Evolutionary conservation across 1,140 invertebrate species (phyloP).

Genomic region (Cataglyphis hispanica): DNA sequence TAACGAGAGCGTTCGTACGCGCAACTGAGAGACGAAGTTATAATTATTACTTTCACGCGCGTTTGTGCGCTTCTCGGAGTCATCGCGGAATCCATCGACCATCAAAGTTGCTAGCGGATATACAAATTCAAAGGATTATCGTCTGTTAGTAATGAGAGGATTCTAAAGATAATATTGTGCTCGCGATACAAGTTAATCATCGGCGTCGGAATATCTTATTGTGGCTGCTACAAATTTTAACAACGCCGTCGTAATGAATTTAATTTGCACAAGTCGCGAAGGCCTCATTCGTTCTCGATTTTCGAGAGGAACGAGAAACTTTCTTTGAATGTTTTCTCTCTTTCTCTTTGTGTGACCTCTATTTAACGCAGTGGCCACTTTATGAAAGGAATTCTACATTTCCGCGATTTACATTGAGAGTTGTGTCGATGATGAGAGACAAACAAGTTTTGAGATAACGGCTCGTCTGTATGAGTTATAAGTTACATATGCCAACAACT

Average conservation of each 20-base stretch:
- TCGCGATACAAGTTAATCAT: slow-evolving; percentile 46
- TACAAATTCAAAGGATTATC: slow-evolving; percentile 59
- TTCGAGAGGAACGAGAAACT: slow-evolving; percentile 51
- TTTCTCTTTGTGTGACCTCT: slow-evolving; percentile 57
- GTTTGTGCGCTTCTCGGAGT: not conserved
- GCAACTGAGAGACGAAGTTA: slow-evolving; percentile 32
- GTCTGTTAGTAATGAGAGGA: slow-evolving; percentile 42
- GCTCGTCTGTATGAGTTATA: slow-evolving; percentile 21
- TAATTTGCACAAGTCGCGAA: slow-evolving; percentile 67
- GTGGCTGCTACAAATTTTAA: slow-evolving; percentile 66
- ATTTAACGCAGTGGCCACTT: slow-evolving; percentile 53
- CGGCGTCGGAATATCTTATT: slow-evolving; percentile 57
- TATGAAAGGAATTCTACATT: slow-evolving; percentile 58
- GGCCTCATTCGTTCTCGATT: slow-evolving; percentile 63
- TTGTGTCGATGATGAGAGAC: slow-evolving; percentile 35
- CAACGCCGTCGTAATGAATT: slow-evolving; percentile 67
- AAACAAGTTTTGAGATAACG: slow-evolving; percentile 34
- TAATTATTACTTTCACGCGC: slow-evolving; percentile 47
- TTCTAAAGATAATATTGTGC: slow-evolving; percentile 36
- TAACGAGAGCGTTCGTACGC: slow-evolving; percentile 41
- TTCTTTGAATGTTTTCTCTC: slow-evolving; percentile 68
- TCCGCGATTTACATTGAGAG: slow-evolving; percentile 54
- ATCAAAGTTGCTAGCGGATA: slow-evolving; percentile 29
- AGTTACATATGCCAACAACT: not conserved
- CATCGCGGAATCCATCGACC: slow-evolving; percentile 14